Conservation (phyloP, 2,797 vertebrate genomes). For the Momotus momota region DNA sequence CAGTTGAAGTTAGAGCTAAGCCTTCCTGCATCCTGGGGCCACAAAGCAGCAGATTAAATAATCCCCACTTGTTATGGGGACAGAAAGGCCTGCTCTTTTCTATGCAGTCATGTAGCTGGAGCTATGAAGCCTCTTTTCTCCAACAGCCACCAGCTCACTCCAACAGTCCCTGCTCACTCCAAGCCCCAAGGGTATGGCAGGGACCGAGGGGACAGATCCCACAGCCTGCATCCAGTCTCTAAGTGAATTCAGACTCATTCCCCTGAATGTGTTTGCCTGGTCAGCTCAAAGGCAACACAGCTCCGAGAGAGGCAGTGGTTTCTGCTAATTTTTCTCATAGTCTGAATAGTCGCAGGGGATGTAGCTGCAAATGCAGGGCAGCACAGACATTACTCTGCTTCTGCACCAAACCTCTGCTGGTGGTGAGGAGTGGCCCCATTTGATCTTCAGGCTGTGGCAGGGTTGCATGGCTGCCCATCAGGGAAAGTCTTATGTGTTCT, state of each 20-base stretch:
- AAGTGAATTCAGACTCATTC: neutral
- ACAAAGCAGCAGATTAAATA: neutral
- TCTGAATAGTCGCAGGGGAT: fast-evolving
- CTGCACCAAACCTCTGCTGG: neutral
- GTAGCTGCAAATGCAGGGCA: neutral
- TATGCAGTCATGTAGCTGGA: neutral
- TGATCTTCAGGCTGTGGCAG: neutral
- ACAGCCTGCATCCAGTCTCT: neutral
- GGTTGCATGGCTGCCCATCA: neutral
- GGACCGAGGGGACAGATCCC: fast-evolving
- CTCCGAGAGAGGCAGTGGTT: neutral
- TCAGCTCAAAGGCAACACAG: neutral
- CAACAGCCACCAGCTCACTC: fast-evolving
- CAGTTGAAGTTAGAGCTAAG: neutral
- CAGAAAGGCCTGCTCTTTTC: neutral
- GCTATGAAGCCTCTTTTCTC: neutral
- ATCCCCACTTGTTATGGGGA: neutral
- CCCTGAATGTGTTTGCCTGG: neutral
- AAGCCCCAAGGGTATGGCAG: fast-evolving
- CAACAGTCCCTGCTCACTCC: fast-evolving
- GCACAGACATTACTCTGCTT: fast-evolving
- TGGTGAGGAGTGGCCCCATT: fast-evolving
- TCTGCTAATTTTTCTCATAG: neutral
- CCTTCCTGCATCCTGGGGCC: neutral
- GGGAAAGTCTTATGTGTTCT: neutral